Evolutionary conservation across 2,797 vertebrate species (phyloP).

Genomic region (Carcharodon carcharias): DNA sequence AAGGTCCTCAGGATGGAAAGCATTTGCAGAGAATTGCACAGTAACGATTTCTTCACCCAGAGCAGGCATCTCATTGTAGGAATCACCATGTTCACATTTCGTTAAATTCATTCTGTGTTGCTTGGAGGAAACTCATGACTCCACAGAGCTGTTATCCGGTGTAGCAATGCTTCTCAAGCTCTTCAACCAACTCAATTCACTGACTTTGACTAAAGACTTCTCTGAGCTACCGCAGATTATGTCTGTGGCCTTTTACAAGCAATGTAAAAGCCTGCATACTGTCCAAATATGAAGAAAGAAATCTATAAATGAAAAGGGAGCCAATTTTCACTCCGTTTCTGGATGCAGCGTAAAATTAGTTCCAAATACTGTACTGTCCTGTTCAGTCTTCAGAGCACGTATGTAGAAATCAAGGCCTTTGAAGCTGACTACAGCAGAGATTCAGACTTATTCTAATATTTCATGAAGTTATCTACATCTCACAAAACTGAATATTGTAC

Average conservation of each 20-base stretch:
- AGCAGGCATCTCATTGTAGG: not conserved
- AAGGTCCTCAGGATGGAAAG: not conserved
- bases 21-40: not conserved
- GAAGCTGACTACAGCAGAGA: no score
- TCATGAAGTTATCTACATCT: not conserved
- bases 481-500: not conserved
- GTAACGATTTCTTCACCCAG: not conserved
- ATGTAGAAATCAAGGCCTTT: not conserved
- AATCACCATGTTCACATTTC: constrained; percentile 19
- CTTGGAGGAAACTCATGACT: not conserved
- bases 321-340: not conserved
- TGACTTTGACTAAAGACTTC: not conserved
- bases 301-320: not conserved
- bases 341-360: not conserved
- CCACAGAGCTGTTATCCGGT: not conserved
- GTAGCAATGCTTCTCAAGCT: not conserved
- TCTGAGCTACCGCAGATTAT: not conserved
- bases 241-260: not conserved
- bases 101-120: not conserved
- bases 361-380: not conserved
- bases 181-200: not conserved
- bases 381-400: not conserved
- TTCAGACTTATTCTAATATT: not conserved
- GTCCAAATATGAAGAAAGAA: not conserved
- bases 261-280: not conserved